Evolutionary conservation across 2,113 vertebrate genomes (phyloP), one percentile per base, ranked within the genome.

Genomic region (Climacteris rufus): DNA sequence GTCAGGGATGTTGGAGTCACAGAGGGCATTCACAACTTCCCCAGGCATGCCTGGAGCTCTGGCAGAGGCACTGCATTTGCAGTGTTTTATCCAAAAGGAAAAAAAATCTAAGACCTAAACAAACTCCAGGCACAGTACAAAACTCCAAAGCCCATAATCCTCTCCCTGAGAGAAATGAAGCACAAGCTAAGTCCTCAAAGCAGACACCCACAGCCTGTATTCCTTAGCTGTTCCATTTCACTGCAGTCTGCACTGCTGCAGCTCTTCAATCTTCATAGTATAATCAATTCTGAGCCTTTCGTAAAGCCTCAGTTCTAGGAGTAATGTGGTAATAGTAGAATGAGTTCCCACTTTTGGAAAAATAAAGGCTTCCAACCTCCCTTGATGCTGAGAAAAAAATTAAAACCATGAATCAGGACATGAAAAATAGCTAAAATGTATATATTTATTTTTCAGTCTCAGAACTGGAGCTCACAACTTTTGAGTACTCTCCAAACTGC

Each of bases 131-230:
- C 81, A 39, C 30, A 88, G 56, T 53, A 78, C 1, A 0, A 82
- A 87, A 84, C 72, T 87, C 75, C 44, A 92, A 93, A 96, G 82
- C n/a, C 85, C 56, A 40, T 95, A 94, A 96, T 93, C 71, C 81
- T 75, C 37, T 68, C 37, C 57, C 69, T 68, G 70, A 89, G 70
- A 81, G 87, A 95, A 95, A 79, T 44, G 11, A 93, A 92, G 74
- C 11, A 3, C 7, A 2, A 92, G 42, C 25, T 87, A 82, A 84
- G 37, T 68, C 72, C 78, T 95, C 44, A 66, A 59, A 57, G 66
- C 71, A 82, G 68, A 87, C 20, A 75, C 30, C 56, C 70, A 79
- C 30, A 64, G 42, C 54, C 45, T 75, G 31, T 44, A 69, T 64
- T 68, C 59, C 35, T 90, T 31, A 80, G 37, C 86, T 69, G 28